A percentile compares a stretch with the other conserved stretches of the same genome.
Evolutionary conservation across 2,888 invertebrate species (phyloP).

Genomic region (Magallana nippona): DNA sequence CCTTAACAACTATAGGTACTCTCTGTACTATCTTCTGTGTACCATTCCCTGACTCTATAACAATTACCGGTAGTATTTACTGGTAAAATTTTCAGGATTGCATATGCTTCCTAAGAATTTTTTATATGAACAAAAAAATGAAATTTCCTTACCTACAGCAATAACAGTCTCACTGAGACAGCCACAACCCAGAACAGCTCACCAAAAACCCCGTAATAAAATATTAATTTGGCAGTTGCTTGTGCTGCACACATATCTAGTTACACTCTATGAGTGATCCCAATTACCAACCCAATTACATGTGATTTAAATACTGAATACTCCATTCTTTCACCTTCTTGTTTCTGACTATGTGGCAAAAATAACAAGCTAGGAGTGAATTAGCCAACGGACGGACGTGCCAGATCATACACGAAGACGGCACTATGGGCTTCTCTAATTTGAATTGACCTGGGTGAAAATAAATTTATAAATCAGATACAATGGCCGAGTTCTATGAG

Average conservation of each 20-base stretch:
- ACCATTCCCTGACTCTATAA: too few relatives aligned
- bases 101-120: background rate
- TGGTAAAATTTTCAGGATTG: background rate
- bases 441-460: slow-evolving; percentile 33
- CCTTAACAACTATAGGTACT: too few relatives aligned
- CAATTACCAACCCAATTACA: slow-evolving; percentile 4
- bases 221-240: slow-evolving; percentile 4
- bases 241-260: slow-evolving; percentile 25
- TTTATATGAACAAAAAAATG: background rate
- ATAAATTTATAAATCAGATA: slow-evolving; percentile 35
- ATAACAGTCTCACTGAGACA: background rate
- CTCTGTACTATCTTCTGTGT: too few relatives aligned
- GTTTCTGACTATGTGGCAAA: slow-evolving; percentile 29
- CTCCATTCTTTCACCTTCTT: background rate
- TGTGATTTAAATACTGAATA: slow-evolving; percentile 23
- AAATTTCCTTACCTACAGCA: slow-evolving; percentile 4
- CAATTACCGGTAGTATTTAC: too few relatives aligned
- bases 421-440: slow-evolving; percentile 14
- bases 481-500: slow-evolving; percentile 28
- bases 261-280: slow-evolving; percentile 7
- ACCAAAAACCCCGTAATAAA: background rate
- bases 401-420: slow-evolving; percentile 20
- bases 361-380: slow-evolving; percentile 15
- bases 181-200: background rate
- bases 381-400: slow-evolving; percentile 14